Conservation (phyloP, 2,888 invertebrate genomes). For the Drosophila mettleri region DNA sequence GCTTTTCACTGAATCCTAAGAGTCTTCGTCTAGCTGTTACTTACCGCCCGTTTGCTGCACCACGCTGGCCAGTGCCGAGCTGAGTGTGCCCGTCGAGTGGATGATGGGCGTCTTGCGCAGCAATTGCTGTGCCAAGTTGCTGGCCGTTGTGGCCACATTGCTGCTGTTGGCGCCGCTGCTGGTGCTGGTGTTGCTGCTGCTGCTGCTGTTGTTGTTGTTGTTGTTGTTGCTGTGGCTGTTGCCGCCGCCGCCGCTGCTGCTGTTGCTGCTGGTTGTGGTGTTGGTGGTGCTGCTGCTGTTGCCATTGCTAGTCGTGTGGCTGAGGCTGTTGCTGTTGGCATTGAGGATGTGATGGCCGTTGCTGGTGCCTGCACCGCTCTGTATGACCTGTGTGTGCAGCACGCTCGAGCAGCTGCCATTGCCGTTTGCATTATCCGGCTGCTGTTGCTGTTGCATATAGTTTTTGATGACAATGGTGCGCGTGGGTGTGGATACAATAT, state of each 20-base stretch:
- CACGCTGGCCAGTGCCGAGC: slow-evolving; percentile 77
- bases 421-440: slow-evolving; percentile 32
- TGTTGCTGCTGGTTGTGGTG: slow-evolving; percentile 69
- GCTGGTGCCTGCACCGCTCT: slow-evolving; percentile 80
- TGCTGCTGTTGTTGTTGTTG: slow-evolving; percentile 34
- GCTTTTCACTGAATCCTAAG: too few relatives aligned
- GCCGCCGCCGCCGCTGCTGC: slow-evolving; percentile 20
- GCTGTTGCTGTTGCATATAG: slow-evolving; percentile 80
- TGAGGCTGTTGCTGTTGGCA: slow-evolving; percentile 32
- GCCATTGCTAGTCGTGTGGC: too few relatives aligned
- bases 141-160: slow-evolving; percentile 40
- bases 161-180: slow-evolving; percentile 15
- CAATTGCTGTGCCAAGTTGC: slow-evolving; percentile 74
- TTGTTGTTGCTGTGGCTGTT: slow-evolving; percentile 22
- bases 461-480: slow-evolving; percentile 84
- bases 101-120: slow-evolving; percentile 82
- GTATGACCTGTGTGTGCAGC: slow-evolving; percentile 74
- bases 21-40: slow-evolving; percentile 28
- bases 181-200: slow-evolving; percentile 20
- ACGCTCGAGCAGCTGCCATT: slow-evolving; percentile 48
- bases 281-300: slow-evolving; percentile 70
- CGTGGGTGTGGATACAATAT: slow-evolving; percentile 73
- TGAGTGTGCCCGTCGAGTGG: slow-evolving; percentile 78
- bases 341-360: slow-evolving; percentile 68
- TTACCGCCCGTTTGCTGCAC: slow-evolving; percentile 81